phyloP scores from a whole-genome alignment of 1,140 invertebrate genomes.

The Heliconius congener region DNA sequence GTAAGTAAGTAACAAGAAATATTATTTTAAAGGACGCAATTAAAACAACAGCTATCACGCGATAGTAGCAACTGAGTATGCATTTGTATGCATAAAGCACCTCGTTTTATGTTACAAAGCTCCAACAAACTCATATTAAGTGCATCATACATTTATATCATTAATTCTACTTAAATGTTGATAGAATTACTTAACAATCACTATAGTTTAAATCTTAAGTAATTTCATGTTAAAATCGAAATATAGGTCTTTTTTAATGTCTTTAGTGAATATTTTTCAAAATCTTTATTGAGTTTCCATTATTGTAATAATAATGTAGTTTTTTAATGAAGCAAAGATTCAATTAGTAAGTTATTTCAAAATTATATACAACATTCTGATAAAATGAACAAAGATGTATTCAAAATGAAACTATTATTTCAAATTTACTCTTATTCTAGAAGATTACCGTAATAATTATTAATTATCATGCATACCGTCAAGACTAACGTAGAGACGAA shows the following conservation, averaged over 20 bases:
- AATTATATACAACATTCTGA: too few species aligned
- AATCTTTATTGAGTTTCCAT: too few species aligned
- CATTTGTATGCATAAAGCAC: neutral
- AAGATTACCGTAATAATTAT: neutral
- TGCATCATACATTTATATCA: neutral
- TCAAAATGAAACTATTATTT: neutral
- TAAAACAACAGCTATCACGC: neutral
- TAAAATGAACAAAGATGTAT: neutral
- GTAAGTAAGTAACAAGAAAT: neutral
- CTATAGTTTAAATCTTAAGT: neutral
- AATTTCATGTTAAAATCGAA: neutral
- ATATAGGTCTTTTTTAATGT: too few species aligned
- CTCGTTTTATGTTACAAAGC: neutral
- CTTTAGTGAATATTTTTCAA: too few species aligned
- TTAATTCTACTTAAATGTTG: neutral
- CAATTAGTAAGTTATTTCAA: too few species aligned
- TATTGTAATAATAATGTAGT: neutral
- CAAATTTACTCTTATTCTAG: neutral
- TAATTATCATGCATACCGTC: neutral
- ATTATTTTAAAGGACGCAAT: neutral
- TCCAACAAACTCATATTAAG: neutral
- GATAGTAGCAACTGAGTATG: neutral
- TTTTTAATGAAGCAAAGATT: neutral
- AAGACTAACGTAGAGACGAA: neutral
- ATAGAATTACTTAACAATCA: neutral